Evolutionary conservation across 2,888 invertebrate species (phyloP).

Genomic region (Rhorus exstirpatorius): DNA sequence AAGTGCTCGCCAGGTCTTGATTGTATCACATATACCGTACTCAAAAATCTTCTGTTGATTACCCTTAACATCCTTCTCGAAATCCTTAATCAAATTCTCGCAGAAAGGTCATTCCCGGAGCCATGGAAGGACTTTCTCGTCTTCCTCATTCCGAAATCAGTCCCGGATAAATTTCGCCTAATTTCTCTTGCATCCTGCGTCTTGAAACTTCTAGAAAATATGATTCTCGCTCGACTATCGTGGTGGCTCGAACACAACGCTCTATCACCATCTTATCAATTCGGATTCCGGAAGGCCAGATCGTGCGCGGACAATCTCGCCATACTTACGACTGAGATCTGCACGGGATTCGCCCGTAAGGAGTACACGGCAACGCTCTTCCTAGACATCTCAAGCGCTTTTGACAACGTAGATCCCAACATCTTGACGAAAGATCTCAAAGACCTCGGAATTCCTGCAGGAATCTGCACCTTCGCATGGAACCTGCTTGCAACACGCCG

Average conservation of each 20-base stretch:
- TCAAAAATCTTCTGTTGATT: neutral
- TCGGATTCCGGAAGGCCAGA: slow-evolving; percentile 31
- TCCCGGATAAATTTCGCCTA: neutral
- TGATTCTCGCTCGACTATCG: slow-evolving; percentile 10
- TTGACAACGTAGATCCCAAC: slow-evolving; percentile 40
- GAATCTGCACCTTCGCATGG: slow-evolving; percentile 20
- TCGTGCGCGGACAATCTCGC: slow-evolving; percentile 43
- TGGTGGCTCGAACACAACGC: slow-evolving; percentile 42
- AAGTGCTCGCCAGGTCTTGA: slow-evolving; percentile 2
- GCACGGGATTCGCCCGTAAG: neutral
- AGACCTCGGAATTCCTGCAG: slow-evolving; percentile 20
- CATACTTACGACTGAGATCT: slow-evolving; percentile 16
- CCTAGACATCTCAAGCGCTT: slow-evolving; percentile 38
- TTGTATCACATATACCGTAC: neutral
- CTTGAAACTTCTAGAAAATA: slow-evolving; percentile 14
- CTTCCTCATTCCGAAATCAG: slow-evolving; percentile 25
- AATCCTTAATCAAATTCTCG: slow-evolving; percentile 20
- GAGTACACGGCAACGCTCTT: slow-evolving; percentile 12
- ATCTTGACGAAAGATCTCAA: slow-evolving; percentile 15
- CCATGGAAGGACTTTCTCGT: slow-evolving; percentile 33
- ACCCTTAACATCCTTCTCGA: neutral
- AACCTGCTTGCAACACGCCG: slow-evolving; percentile 14
- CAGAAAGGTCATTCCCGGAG: slow-evolving; percentile 1
- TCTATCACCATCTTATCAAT: slow-evolving; percentile 17
- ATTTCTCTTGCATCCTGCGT: slow-evolving; percentile 35